Evolutionary conservation across 2,888 invertebrate genomes (phyloP).

Genomic region (Amphiduros pacificus): DNA sequence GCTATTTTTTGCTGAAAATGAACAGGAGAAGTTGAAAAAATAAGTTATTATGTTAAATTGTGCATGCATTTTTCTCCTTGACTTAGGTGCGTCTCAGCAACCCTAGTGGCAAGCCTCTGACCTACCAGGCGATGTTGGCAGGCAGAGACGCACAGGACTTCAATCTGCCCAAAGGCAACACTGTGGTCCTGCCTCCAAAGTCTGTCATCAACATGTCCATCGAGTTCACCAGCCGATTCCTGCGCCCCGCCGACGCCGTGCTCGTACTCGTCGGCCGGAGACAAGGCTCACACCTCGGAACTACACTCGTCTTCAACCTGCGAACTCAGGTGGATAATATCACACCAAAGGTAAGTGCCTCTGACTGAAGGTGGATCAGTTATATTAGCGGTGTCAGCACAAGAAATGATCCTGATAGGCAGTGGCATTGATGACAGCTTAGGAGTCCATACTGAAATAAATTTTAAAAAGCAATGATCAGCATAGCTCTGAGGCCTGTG

Average conservation of each 20-base stretch:
- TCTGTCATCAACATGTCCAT: conserved; percentile 39
- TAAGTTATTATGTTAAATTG: too few species aligned
- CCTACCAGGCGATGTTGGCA: conserved; percentile 53
- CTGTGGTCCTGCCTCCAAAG: conserved; percentile 50
- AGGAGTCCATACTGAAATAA: too few species aligned
- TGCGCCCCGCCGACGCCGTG: conserved; percentile 53
- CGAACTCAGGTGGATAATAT: conserved; percentile 52
- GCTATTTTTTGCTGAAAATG: too few species aligned
- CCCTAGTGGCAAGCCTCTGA: conserved; percentile 53
- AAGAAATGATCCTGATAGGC: too few species aligned
- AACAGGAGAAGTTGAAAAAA: too few species aligned
- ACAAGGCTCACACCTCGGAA: conserved; percentile 49
- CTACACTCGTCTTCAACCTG: conserved; percentile 55
- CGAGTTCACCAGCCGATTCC: conserved; percentile 39
- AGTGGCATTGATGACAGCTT: too few species aligned
- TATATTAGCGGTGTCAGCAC: too few species aligned
- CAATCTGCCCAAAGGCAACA: conserved; percentile 49
- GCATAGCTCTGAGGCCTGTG: too few species aligned
- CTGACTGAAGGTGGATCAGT: too few species aligned
- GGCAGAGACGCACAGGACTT: conserved; percentile 56
- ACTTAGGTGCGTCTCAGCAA: conserved; percentile 57
- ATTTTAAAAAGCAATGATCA: too few species aligned
- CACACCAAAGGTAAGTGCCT: conserved; percentile 45
- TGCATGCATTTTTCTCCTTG: too few species aligned
- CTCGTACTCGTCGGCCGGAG: conserved; percentile 52